Percentiles rank a stretch among this genome's conserved stretches.
Conservation (phyloP, 2,113 vertebrate genomes). For the Chloropsis hardwickii region DNA sequence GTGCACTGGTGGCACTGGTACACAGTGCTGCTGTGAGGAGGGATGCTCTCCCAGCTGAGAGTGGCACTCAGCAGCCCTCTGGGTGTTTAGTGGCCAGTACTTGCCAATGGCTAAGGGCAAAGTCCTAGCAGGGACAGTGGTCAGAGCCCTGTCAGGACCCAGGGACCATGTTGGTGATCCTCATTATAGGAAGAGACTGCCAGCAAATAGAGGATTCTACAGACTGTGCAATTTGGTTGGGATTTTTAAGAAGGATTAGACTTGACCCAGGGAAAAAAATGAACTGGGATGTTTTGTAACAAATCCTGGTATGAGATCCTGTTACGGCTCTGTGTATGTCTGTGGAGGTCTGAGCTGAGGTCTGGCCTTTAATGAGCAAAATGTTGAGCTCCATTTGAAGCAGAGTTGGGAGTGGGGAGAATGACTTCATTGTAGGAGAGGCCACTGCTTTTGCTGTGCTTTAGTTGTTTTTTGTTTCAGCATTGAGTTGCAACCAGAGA, state of each 20-base stretch:
- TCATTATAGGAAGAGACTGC: not conserved
- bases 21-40: not conserved
- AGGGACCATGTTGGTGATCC: rapidly evolving
- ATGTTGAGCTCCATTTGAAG: not conserved
- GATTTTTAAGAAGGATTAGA: not conserved
- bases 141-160: not conserved
- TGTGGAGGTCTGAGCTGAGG: not conserved
- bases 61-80: rapidly evolving
- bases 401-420: not conserved
- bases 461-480: not conserved
- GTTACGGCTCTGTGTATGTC: not conserved
- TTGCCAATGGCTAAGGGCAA: not conserved
- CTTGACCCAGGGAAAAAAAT: not conserved
- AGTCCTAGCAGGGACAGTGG: not conserved
- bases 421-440: not conserved
- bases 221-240: not conserved
- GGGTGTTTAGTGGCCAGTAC: rapidly evolving
- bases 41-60: not conserved
- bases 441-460: not conserved
- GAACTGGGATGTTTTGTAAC: not conserved
- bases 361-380: not conserved
- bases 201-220: not conserved
- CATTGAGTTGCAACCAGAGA: not conserved
- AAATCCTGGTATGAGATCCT: not conserved
- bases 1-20: not conserved